A percentile compares a stretch with the other conserved stretches of the same genome.
These are phyloP conservation scores for Drosophila parthenogenetica DNA, from an alignment of 2,888 invertebrate genomes.

Conservation along the genomic window DNA sequence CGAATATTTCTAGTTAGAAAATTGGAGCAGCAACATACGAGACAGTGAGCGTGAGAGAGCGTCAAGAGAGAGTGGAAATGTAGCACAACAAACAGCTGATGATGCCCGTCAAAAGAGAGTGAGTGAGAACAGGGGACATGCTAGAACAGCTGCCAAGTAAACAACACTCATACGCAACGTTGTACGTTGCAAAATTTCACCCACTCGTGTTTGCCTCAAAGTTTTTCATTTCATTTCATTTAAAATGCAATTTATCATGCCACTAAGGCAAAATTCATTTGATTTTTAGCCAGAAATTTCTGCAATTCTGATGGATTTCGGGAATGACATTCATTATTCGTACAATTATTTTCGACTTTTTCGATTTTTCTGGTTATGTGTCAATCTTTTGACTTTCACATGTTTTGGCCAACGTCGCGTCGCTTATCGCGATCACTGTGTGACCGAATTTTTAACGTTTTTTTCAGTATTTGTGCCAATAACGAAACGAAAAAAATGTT, in stretches of 20 bases:
- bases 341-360: slow-evolving; percentile 31
- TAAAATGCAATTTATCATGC: slow-evolving; percentile 63
- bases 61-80: slow-evolving; percentile 40
- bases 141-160: slow-evolving; percentile 41
- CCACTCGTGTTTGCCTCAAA: slow-evolving; percentile 35
- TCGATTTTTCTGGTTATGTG: slow-evolving; percentile 47
- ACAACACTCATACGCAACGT: slow-evolving; percentile 68
- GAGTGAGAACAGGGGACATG: slow-evolving; percentile 8
- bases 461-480: slow-evolving; percentile 71
- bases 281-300: slow-evolving; percentile 51
- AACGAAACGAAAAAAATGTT: slow-evolving; percentile 49
- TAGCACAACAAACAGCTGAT: slow-evolving; percentile 74
- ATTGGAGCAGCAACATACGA: slow-evolving; percentile 37
- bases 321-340: slow-evolving; percentile 23
- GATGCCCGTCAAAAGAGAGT: not conserved
- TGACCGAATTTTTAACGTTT: slow-evolving; percentile 49
- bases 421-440: slow-evolving; percentile 66
- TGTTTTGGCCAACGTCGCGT: slow-evolving; percentile 33
- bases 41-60: not conserved
- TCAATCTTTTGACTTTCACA: slow-evolving; percentile 61
- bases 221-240: slow-evolving; percentile 51
- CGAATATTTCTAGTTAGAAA: slow-evolving; percentile 40
- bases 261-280: slow-evolving; percentile 11
- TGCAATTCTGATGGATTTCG: slow-evolving; percentile 53
- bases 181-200: slow-evolving; percentile 51